Evolutionary conservation across 2,888 invertebrate genomes (phyloP).

Genomic region (Caprella mutica): DNA sequence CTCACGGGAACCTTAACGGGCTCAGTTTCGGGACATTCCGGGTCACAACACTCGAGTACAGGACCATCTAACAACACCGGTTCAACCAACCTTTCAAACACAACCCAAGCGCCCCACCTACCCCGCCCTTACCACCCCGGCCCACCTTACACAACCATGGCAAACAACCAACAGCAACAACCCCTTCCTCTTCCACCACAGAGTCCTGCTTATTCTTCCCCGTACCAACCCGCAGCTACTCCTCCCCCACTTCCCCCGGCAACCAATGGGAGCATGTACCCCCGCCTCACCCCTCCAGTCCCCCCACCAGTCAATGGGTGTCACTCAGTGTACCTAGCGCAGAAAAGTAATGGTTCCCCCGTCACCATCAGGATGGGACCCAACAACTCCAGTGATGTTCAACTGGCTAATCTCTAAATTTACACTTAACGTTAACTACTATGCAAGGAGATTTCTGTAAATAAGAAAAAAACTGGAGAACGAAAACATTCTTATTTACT

Average conservation of each 20-base stretch:
- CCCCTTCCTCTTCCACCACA: slow-evolving; percentile 23
- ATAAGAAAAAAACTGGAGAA: neutral
- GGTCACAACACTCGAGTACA: slow-evolving; percentile 42
- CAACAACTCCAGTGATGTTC: slow-evolving; percentile 26
- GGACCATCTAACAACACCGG: slow-evolving; percentile 47
- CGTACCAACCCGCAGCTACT: slow-evolving; percentile 17
- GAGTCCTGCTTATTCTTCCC: slow-evolving; percentile 32
- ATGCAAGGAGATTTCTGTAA: too few species aligned
- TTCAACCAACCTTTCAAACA: slow-evolving; percentile 41
- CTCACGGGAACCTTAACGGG: slow-evolving; percentile 32
- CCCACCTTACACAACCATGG: slow-evolving; percentile 19
- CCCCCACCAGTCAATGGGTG: slow-evolving; percentile 16
- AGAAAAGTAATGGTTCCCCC: slow-evolving; percentile 33
- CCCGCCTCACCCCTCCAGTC: slow-evolving; percentile 21
- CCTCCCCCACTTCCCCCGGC: slow-evolving; percentile 15
- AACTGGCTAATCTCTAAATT: slow-evolving; percentile 32
- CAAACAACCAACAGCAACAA: neutral
- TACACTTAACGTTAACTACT: too few species aligned
- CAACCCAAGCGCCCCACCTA: slow-evolving; percentile 28
- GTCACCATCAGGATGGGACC: slow-evolving; percentile 29
- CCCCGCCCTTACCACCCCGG: slow-evolving; percentile 31
- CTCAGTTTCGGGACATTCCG: slow-evolving; percentile 35
- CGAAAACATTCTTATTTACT: too few species aligned
- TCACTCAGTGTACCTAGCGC: slow-evolving; percentile 24
- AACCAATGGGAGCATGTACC: slow-evolving; percentile 23